phyloP scores from a whole-genome alignment of 2,113 vertebrate species.

The Rissa tridactyla region DNA sequence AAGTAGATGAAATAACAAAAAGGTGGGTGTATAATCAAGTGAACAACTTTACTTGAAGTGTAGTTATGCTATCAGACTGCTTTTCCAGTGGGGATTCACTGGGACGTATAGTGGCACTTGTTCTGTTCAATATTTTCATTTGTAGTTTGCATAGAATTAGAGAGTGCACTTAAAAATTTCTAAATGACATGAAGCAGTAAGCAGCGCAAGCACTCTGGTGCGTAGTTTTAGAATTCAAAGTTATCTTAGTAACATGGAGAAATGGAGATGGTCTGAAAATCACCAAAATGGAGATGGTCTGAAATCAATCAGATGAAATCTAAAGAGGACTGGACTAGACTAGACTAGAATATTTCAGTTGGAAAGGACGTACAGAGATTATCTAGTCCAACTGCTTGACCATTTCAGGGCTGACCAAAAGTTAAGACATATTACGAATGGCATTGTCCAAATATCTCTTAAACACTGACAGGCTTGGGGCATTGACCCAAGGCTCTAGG shows the following conservation, averaged over 20 bases:
- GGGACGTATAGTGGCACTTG: not conserved
- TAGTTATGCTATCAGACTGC: not conserved
- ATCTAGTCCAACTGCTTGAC: not conserved
- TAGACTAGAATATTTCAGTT: not conserved
- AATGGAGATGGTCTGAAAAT: not conserved
- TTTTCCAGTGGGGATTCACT: not conserved
- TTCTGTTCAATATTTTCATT: not conserved
- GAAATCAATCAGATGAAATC: not conserved
- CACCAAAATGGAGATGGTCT: not conserved
- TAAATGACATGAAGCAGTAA: not conserved
- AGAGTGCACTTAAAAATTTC: not conserved
- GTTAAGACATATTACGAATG: not conserved
- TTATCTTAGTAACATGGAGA: not conserved
- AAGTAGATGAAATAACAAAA: not conserved
- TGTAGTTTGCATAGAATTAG: not conserved
- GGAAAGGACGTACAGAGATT: rapidly evolving
- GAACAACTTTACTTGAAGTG: not conserved
- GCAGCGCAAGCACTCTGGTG: not conserved
- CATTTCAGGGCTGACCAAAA: not conserved
- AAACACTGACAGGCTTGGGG: not conserved
- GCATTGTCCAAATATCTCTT: not conserved
- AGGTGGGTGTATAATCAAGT: not conserved
- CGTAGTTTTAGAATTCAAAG: not conserved
- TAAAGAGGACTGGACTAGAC: not conserved
- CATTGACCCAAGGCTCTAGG: rapidly evolving